Evolutionary conservation across 1,140 invertebrate genomes (phyloP).

Genomic region (Euwallacea similis): DNA sequence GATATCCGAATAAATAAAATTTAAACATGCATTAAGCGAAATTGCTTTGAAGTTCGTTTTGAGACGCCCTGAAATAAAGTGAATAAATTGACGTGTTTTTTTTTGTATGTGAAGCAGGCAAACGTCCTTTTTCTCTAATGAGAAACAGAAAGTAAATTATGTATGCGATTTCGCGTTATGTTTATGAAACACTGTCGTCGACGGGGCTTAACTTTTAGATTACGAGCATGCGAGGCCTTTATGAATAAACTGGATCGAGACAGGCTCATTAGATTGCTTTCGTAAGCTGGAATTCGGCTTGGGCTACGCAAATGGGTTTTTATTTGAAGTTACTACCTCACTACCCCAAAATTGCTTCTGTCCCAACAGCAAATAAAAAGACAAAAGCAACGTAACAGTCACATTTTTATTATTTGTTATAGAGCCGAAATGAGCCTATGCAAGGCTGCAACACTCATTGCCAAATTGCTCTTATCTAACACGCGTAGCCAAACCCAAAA

Average conservation of each 20-base stretch:
- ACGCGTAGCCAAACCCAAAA: no score
- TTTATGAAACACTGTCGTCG: constrained; percentile 16
- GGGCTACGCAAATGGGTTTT: no score
- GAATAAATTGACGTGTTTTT: constrained; percentile 26
- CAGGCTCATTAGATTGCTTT: constrained; percentile 2
- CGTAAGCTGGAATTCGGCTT: no score
- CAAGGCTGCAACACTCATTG: no score
- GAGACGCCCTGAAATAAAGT: constrained; percentile 23
- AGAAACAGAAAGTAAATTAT: constrained; percentile 25
- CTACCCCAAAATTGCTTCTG: no score
- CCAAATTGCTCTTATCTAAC: no score
- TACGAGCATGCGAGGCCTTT: constrained; percentile 5
- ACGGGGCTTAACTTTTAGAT: constrained; percentile 11
- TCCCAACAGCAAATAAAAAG: no score
- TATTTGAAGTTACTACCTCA: no score
- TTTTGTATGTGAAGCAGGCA: constrained; percentile 4
- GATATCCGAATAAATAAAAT: constrained; percentile 30
- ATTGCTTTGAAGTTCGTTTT: constrained; percentile 32
- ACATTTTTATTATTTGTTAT: no score
- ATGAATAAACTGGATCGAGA: constrained; percentile 15
- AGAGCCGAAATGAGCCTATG: no score
- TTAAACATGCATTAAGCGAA: constrained; percentile 31
- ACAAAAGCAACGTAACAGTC: no score
- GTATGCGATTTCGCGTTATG: constrained; percentile 17
- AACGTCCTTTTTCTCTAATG: constrained; percentile 21